Conservation (phyloP, 2,797 vertebrate species). For the Neoniphon sammara region DNA sequence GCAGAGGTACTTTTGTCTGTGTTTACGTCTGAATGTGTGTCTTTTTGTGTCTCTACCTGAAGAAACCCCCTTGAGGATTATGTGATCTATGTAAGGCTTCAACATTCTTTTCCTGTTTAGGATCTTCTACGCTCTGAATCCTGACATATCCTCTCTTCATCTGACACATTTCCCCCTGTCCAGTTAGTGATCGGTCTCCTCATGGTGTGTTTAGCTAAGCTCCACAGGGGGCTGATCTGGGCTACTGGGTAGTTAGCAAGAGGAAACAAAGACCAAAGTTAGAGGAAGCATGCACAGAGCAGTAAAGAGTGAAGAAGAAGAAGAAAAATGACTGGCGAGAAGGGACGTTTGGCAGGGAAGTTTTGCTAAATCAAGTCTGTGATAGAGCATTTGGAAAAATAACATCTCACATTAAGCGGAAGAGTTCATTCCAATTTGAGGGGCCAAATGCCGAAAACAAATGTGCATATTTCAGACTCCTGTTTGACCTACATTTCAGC, state of each 20-base stretch:
- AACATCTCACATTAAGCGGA: slow-evolving; percentile 22
- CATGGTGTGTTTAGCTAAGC: slow-evolving; percentile 44
- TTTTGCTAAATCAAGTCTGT: slow-evolving; percentile 6
- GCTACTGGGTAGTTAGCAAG: slow-evolving; percentile 34
- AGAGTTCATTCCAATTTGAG: slow-evolving; percentile 33
- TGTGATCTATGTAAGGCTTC: slow-evolving; percentile 1
- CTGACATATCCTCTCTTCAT: slow-evolving; percentile 27
- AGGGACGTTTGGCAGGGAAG: slow-evolving; percentile 15
- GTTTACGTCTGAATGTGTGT: slow-evolving; percentile 12
- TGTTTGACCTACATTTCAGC: slow-evolving; percentile 51
- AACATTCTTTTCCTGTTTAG: slow-evolving; percentile 43
- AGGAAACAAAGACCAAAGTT: slow-evolving; percentile 25
- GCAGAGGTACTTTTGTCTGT: slow-evolving; percentile 9
- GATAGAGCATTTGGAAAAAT: slow-evolving; percentile 37
- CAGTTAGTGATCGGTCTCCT: slow-evolving; percentile 11
- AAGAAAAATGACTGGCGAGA: slow-evolving; percentile 1
- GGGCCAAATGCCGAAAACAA: slow-evolving; percentile 43
- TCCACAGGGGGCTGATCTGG: slow-evolving; percentile 23
- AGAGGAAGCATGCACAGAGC: slow-evolving; percentile 1
- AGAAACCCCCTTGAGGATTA: neutral
- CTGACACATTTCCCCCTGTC: slow-evolving; percentile 27
- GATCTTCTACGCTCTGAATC: slow-evolving; percentile 42
- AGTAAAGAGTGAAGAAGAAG: slow-evolving; percentile 7
- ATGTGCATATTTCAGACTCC: slow-evolving; percentile 46
- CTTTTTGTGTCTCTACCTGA: slow-evolving; percentile 11